phyloP scores from a whole-genome alignment of 1,140 invertebrate species.

The Tetramorium simillimum region DNA sequence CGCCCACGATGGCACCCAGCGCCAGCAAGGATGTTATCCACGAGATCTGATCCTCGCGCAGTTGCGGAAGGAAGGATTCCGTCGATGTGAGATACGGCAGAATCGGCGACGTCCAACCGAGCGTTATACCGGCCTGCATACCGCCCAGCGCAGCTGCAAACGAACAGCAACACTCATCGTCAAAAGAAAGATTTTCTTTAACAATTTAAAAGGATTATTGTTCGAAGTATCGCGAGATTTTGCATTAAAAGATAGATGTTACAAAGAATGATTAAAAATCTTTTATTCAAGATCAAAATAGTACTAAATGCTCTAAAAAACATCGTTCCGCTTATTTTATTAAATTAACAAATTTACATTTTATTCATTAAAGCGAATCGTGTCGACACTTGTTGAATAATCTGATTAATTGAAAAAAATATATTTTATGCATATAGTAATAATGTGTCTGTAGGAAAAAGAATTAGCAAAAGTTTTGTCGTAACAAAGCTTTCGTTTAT shows the following conservation, averaged over 20 bases:
- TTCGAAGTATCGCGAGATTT: not conserved
- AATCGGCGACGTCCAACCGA: constrained; percentile 87
- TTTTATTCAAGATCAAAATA: not conserved
- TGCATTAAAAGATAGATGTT: not conserved
- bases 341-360: not conserved
- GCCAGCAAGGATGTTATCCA: constrained; percentile 87
- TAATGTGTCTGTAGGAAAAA: not conserved
- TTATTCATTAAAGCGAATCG: not conserved
- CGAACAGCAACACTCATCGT: not conserved
- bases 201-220: not conserved
- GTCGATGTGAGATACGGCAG: constrained; percentile 79
- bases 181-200: not conserved
- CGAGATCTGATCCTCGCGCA: constrained; percentile 79
- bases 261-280: not conserved
- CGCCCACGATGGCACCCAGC: constrained; percentile 86
- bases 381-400: not conserved
- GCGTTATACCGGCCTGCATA: constrained; percentile 85
- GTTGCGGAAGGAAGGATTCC: constrained; percentile 47
- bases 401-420: not conserved
- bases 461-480: not conserved
- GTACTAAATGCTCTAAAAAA: not conserved
- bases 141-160: constrained; percentile 85
- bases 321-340: not conserved
- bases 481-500: not conserved
- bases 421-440: not conserved